Conservation (phyloP, 2,888 invertebrate genomes). For the Lycophotia porphyrea region DNA sequence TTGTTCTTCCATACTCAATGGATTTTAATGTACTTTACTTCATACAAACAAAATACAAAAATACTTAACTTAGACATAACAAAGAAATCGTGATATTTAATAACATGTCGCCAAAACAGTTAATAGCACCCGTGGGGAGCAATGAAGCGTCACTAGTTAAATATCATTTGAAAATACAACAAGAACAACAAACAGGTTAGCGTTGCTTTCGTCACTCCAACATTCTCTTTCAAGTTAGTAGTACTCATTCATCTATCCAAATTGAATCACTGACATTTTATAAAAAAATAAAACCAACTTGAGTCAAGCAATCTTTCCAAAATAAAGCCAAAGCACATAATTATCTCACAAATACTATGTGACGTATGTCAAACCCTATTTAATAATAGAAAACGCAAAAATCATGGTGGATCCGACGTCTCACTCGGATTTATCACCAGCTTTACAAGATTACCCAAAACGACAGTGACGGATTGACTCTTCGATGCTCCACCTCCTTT, state of each 20-base stretch:
- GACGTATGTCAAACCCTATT: slow-evolving; percentile 77
- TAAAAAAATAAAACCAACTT: neutral
- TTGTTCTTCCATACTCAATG: neutral
- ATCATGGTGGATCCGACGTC: slow-evolving; percentile 80
- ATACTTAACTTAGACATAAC: neutral
- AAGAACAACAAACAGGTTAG: no score
- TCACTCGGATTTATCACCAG: slow-evolving; percentile 85
- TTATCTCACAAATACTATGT: slow-evolving; percentile 63
- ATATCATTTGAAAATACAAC: neutral
- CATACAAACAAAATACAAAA: neutral
- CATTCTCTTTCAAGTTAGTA: neutral
- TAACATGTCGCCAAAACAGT: neutral
- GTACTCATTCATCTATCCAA: neutral
- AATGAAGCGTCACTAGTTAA: neutral
- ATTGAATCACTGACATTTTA: neutral
- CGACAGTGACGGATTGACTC: slow-evolving; percentile 89
- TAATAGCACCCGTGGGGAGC: neutral
- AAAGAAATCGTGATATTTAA: neutral
- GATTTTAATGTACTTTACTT: neutral
- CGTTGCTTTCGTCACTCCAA: neutral
- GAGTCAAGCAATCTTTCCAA: slow-evolving; percentile 1
- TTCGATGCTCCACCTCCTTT: slow-evolving; percentile 70
- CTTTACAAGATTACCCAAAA: slow-evolving; percentile 87
- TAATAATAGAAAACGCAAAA: slow-evolving; percentile 83
- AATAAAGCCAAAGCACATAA: slow-evolving; percentile 37